A percentile compares a stretch with the other conserved stretches of the same genome.
phyloP scores from a whole-genome alignment of 2,797 vertebrate genomes.

The Hoplostethus mediterraneus region DNA sequence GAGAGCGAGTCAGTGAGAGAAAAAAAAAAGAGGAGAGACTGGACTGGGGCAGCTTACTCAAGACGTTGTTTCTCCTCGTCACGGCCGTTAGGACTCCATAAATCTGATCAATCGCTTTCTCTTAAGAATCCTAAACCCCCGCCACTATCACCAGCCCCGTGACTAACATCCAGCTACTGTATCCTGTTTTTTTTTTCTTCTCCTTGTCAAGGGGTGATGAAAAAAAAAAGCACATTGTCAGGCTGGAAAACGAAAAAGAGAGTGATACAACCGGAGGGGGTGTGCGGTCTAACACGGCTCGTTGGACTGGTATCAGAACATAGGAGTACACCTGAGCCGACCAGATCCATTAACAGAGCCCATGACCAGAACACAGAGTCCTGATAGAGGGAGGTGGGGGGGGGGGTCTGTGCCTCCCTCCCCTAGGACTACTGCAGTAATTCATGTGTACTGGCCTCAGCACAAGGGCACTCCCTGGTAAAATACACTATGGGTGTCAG shows the following conservation, averaged over 20 bases:
- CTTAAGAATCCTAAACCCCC: constrained; percentile 62
- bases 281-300: constrained; percentile 37
- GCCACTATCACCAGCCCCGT: constrained; percentile 66
- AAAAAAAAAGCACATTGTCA: constrained; percentile 61
- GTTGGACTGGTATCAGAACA: constrained; percentile 45
- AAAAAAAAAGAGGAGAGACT: neutral
- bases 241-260: constrained; percentile 56
- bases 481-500: constrained; percentile 21
- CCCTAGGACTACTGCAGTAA: constrained; percentile 14
- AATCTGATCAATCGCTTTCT: constrained; percentile 80
- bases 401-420: neutral
- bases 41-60: constrained; percentile 50
- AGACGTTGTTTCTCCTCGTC: constrained; percentile 69
- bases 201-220: constrained; percentile 59
- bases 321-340: constrained; percentile 38
- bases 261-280: constrained; percentile 43
- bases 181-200: constrained; percentile 76
- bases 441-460: neutral
- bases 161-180: constrained; percentile 80
- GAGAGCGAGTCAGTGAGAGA: neutral
- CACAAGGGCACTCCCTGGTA: constrained; percentile 14
- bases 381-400: constrained; percentile 47
- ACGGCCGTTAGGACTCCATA: constrained; percentile 81
- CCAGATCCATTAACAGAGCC: constrained; percentile 59
- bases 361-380: constrained; percentile 66